Evolutionary conservation across 2,888 invertebrate genomes (phyloP).

Genomic region (Idaea aversata): DNA sequence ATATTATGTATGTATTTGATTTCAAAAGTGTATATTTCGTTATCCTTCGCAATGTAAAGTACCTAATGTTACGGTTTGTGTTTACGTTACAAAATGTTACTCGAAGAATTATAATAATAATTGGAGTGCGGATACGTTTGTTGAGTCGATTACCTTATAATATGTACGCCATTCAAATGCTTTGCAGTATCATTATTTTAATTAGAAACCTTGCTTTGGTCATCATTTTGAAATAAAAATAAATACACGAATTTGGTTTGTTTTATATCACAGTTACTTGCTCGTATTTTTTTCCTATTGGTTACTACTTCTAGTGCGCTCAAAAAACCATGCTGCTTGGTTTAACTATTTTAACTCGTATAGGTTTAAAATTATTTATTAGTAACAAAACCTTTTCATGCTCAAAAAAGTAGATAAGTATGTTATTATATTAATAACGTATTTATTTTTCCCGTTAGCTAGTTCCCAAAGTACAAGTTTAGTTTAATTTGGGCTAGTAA

Average conservation of each 20-base stretch:
- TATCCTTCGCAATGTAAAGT: background rate
- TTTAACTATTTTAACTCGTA: too few relatives aligned
- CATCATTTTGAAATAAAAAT: background rate
- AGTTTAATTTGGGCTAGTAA: too few relatives aligned
- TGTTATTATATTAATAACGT: too few relatives aligned
- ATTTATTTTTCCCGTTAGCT: too few relatives aligned
- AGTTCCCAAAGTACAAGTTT: too few relatives aligned
- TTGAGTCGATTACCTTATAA: background rate
- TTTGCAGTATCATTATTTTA: background rate
- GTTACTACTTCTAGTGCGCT: too few relatives aligned
- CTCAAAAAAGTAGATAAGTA: too few relatives aligned
- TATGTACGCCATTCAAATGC: background rate
- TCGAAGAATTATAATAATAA: background rate
- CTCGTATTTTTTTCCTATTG: too few relatives aligned
- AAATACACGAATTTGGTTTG: background rate
- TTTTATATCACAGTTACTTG: too few relatives aligned
- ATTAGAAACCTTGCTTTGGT: background rate
- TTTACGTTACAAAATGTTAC: background rate
- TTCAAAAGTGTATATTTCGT: constrained; percentile 1
- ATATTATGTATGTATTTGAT: background rate
- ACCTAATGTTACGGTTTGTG: background rate
- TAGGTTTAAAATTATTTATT: too few relatives aligned
- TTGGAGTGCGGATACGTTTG: background rate
- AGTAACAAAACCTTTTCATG: too few relatives aligned
- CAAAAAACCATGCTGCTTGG: too few relatives aligned